phyloP scores from a whole-genome alignment of 2,797 vertebrate species.

The Siniperca undulata region DNA sequence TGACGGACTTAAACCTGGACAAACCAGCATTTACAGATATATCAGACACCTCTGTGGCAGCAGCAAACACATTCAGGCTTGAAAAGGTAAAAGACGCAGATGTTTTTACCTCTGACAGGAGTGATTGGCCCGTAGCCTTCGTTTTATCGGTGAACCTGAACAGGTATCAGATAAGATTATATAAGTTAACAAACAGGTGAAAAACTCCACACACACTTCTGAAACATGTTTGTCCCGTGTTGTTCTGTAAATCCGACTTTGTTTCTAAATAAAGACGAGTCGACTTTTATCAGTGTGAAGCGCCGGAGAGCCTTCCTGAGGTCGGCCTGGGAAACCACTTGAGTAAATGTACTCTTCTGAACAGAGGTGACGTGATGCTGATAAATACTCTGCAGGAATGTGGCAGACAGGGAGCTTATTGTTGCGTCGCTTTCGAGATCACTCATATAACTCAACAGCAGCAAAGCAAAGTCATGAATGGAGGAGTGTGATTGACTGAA shows the following conservation, averaged over 20 bases:
- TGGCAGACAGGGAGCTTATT: background rate
- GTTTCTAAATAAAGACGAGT: too few relatives aligned
- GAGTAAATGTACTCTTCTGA: background rate
- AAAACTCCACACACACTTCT: background rate
- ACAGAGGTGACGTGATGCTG: background rate
- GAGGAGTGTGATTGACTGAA: too few relatives aligned
- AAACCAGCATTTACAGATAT: background rate
- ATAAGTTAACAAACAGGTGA: background rate
- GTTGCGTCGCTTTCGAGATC: too few relatives aligned
- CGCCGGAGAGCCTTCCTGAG: background rate
- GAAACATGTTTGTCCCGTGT: background rate
- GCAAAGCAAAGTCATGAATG: too few relatives aligned
- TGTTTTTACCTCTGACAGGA: conserved; percentile 70
- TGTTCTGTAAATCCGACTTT: conserved; percentile 8
- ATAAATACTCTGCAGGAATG: background rate
- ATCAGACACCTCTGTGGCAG: background rate
- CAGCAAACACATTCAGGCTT: background rate
- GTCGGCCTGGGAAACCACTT: background rate
- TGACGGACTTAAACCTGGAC: background rate
- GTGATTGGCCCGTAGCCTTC: conserved; percentile 48
- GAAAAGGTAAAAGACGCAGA: background rate
- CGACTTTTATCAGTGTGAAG: conserved; percentile 21
- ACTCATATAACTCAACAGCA: too few relatives aligned
- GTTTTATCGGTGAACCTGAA: conserved; percentile 81
- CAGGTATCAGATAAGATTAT: background rate